phyloP scores from a whole-genome alignment of 2,113 vertebrate genomes.

The Carassius auratus region DNA sequence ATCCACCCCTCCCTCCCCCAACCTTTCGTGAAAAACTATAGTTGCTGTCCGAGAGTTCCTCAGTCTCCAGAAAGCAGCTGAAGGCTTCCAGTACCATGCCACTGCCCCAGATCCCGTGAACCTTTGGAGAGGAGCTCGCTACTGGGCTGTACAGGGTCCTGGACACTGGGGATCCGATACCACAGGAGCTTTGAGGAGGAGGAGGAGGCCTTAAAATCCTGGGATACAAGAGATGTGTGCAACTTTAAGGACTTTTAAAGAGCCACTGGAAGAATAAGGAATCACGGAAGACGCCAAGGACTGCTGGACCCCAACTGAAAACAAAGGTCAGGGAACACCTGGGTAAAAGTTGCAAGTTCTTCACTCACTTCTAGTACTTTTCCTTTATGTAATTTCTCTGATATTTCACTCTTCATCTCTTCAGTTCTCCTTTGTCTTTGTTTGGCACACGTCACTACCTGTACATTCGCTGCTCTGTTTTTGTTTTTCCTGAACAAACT shows the following conservation, averaged over 20 bases:
- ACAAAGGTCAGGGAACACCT: background rate
- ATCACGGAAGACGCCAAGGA: constrained; percentile 19
- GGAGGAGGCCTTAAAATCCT: constrained; percentile 45
- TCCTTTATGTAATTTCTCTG: background rate
- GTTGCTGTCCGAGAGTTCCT: constrained; percentile 56
- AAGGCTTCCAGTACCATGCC: constrained; percentile 70
- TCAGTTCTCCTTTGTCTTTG: constrained; percentile 57
- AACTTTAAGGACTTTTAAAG: constrained; percentile 56
- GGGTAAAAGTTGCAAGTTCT: constrained; percentile 19
- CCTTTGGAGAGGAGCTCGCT: constrained; percentile 55
- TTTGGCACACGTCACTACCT: constrained; percentile 60
- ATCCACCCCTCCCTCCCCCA: constrained; percentile 63
- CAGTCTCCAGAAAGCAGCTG: constrained; percentile 69
- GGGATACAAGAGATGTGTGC: constrained; percentile 65
- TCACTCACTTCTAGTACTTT: background rate
- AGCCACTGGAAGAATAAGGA: constrained; percentile 5
- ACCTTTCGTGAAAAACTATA: constrained; percentile 74
- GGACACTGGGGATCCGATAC: constrained; percentile 45
- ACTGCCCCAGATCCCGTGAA: constrained; percentile 62
- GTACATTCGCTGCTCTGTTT: constrained; percentile 34
- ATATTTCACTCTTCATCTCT: background rate
- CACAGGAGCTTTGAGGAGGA: constrained; percentile 38
- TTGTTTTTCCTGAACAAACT: constrained; percentile 47
- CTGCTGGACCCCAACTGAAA: constrained; percentile 50
- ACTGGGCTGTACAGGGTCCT: constrained; percentile 51